Base-by-base conservation (phyloP, 2,797 vertebrate species). In the Sebastiscus albofasciatus region DNA sequence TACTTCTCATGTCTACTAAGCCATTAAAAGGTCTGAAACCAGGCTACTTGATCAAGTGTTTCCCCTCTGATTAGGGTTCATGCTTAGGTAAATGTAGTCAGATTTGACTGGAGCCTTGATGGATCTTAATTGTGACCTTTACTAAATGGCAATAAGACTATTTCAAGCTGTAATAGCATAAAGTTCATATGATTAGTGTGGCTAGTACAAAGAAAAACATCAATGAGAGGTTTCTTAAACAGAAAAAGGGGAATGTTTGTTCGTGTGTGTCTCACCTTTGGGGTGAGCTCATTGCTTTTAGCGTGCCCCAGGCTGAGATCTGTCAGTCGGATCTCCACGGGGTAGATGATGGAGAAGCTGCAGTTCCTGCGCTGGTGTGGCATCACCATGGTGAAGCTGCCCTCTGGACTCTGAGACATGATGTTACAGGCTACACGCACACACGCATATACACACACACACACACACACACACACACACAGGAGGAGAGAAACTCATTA, bases 301-400 rank as follows among this genome's bases (percentile, higher is more conserved):
- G 93, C 93, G 74, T 97, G 97, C 49, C 97, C 97, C 83, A 98
- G 86, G 78, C 95, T 97, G 75, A 99, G 97, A 61, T 97, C 97
- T 65, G 96, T 97, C 94, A 99, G 96, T 91, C 94, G 97, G 93
- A 99, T 97, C 75, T 96, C 95, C 77, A 97, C 97, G 4, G 98
- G 98, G 81, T 99, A 99, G 90, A 99, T 98, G 88, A 99, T 97
- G 88, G 98, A 99, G 96, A 98, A 99, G 93, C 98, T 99, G 94
- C 98, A 99, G 94, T 99, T 99, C 87, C 95, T 96, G 90, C 93
- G 96, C 94, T 97, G 96, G 72, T 97, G 96, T 72, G 97, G 96
- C 82, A 98, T 96, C 70, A 99, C 95, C 97, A 99, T 96, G 54
- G 97, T 98, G 91, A 99, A 99, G 84, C 95, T 97, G 91, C 98